A percentile compares a stretch with the other conserved stretches of the same genome.
These are phyloP conservation scores for Anguilla japonica DNA, from an alignment of 2,113 vertebrate genomes.

Conservation along the genomic window DNA sequence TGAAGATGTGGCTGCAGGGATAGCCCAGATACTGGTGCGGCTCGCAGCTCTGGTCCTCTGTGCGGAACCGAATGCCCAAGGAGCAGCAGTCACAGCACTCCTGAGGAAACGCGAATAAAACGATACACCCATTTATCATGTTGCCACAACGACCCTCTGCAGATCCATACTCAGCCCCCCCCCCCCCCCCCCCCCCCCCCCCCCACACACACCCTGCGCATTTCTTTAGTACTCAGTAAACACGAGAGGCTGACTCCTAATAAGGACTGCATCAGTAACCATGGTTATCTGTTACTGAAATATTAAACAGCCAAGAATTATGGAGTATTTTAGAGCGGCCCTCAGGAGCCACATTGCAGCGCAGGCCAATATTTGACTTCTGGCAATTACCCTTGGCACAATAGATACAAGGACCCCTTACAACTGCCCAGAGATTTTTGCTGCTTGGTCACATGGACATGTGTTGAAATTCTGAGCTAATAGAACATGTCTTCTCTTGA, in stretches of 20 bases:
- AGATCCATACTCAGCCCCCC: neutral
- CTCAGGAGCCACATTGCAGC: neutral
- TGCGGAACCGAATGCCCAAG: conserved; percentile 76
- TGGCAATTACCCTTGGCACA: conserved; percentile 28
- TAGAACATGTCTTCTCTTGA: conserved; percentile 34
- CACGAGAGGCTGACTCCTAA: conserved; percentile 18
- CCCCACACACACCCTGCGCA: neutral
- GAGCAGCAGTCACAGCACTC: conserved; percentile 92
- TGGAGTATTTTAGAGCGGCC: neutral
- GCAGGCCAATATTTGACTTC: conserved; percentile 46
- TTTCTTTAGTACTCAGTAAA: conserved; percentile 27
- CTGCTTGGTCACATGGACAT: conserved; percentile 23
- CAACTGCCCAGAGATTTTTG: conserved; percentile 11
- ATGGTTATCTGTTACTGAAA: conserved; percentile 1
- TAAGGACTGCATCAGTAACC: conserved; percentile 7
- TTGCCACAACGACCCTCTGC: neutral
- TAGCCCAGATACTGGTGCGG: conserved; percentile 79
- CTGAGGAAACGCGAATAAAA: conserved; percentile 58
- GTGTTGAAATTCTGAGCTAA: conserved; percentile 22
- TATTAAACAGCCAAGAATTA: conserved; percentile 3
- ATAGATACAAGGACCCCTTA: conserved; percentile 12
- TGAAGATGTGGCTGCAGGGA: conserved; percentile 83
- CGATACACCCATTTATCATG: neutral
- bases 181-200: neutral
- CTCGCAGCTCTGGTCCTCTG: conserved; percentile 71